phyloP scores from a whole-genome alignment of 1,140 invertebrate genomes.

The Chrysoperla carnea region DNA sequence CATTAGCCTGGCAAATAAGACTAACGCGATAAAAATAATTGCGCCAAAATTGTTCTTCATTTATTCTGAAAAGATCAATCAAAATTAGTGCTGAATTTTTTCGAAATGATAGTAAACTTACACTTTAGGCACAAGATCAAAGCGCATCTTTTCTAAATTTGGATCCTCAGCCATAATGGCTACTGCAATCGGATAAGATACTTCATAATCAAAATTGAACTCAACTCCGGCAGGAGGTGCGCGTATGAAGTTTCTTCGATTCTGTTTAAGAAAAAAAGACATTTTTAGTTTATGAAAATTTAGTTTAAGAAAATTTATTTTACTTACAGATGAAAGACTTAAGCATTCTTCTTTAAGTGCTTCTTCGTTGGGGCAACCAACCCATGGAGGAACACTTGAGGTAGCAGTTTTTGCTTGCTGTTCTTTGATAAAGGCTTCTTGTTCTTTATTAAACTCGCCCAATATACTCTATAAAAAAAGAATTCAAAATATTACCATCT shows the following conservation, averaged over 20 bases:
- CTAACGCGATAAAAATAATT: conserved; percentile 99
- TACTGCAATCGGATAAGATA: conserved; percentile 77
- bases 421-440: conserved; percentile 83
- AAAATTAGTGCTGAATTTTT: conserved; percentile 4
- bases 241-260: conserved; percentile 91
- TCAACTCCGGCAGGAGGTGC: conserved; percentile 88
- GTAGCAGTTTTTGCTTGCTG: conserved; percentile 53
- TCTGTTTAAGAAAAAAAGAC: conserved; percentile 34
- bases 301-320: background rate
- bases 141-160: conserved; percentile 94
- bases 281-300: background rate
- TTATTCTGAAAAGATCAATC: conserved; percentile 49
- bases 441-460: conserved; percentile 90
- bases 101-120: conserved; percentile 29
- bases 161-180: conserved; percentile 88
- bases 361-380: conserved; percentile 75
- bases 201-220: conserved; percentile 89
- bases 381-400: conserved; percentile 78
- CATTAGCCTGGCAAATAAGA: conserved; percentile 90
- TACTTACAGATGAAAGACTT: conserved; percentile 67
- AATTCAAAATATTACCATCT: conserved; percentile 12
- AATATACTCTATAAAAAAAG: conserved; percentile 63
- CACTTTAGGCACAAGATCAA: conserved; percentile 97
- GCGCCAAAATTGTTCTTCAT: conserved; percentile 96
- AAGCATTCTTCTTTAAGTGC: conserved; percentile 87